Percentiles rank a stretch among this genome's conserved stretches.
Conservation (phyloP, 2,797 vertebrate genomes). For the Allobates femoralis region DNA sequence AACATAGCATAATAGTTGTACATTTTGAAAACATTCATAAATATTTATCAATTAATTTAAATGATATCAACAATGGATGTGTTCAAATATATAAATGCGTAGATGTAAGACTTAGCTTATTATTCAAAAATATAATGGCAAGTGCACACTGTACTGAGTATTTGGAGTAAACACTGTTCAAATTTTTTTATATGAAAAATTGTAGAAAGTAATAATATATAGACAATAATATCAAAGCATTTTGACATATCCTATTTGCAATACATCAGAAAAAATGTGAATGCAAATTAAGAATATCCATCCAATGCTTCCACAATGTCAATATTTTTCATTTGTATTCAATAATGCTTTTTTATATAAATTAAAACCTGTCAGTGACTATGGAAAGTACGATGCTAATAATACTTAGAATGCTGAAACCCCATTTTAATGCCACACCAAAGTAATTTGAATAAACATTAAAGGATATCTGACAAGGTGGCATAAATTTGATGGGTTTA, state of each 20-base stretch:
- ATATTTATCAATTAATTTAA: too few species aligned
- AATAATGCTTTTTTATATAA: neutral
- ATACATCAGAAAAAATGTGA: neutral
- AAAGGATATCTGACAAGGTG: neutral
- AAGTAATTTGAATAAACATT: neutral
- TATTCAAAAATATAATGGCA: neutral
- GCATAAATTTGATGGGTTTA: neutral
- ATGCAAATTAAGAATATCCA: neutral
- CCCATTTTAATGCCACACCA: neutral
- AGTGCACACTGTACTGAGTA: neutral
- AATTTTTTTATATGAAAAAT: neutral
- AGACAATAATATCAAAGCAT: neutral
- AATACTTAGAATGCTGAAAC: neutral
- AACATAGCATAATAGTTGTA: too few species aligned
- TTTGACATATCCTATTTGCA: neutral
- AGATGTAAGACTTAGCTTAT: too few species aligned
- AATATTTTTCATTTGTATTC: conserved; percentile 2
- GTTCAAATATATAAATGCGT: too few species aligned
- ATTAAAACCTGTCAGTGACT: conserved; percentile 4
- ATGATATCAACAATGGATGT: too few species aligned
- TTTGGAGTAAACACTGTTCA: neutral
- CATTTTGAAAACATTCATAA: too few species aligned
- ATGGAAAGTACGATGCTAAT: neutral
- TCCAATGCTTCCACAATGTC: neutral
- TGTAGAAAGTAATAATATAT: neutral